Evolutionary conservation across 2,888 invertebrate species (phyloP).

Genomic region (Pollenia griseotomentosa): DNA sequence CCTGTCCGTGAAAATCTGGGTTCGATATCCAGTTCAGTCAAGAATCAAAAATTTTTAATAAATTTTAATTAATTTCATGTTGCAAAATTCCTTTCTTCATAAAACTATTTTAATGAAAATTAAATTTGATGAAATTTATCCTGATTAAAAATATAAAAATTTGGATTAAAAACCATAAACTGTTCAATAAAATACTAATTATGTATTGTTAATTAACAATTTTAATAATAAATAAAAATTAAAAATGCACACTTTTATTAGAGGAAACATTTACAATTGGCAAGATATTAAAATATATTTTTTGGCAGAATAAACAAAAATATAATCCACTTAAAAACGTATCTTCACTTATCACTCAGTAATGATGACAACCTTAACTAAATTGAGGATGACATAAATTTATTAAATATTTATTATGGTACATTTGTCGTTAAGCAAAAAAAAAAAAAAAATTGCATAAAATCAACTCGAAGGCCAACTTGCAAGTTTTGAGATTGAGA

Average conservation of each 20-base stretch:
- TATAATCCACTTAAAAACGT: not conserved
- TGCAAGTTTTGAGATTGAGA: not conserved
- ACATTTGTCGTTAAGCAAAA: not conserved
- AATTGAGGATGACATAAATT: not conserved
- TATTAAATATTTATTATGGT: not conserved
- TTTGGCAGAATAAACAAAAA: not conserved
- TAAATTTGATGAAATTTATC: too few species aligned
- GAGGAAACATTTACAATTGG: not conserved
- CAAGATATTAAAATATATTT: conserved; percentile 11
- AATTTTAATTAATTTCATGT: too few species aligned
- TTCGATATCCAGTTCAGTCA: too few species aligned
- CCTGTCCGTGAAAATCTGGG: too few species aligned
- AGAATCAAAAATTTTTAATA: too few species aligned
- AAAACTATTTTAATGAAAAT: too few species aligned
- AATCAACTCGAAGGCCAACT: not conserved
- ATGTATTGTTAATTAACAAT: conserved; percentile 1
- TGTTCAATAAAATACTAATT: too few species aligned
- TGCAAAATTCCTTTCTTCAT: too few species aligned
- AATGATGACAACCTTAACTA: not conserved
- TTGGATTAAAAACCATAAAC: too few species aligned
- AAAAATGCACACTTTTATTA: conserved; percentile 9
- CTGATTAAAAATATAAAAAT: too few species aligned
- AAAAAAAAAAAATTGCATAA: not conserved
- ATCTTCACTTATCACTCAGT: too few species aligned
- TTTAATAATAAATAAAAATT: conserved; percentile 2